Base-by-base conservation (phyloP, 2,888 invertebrate genomes). In the Pinctada fucata region DNA sequence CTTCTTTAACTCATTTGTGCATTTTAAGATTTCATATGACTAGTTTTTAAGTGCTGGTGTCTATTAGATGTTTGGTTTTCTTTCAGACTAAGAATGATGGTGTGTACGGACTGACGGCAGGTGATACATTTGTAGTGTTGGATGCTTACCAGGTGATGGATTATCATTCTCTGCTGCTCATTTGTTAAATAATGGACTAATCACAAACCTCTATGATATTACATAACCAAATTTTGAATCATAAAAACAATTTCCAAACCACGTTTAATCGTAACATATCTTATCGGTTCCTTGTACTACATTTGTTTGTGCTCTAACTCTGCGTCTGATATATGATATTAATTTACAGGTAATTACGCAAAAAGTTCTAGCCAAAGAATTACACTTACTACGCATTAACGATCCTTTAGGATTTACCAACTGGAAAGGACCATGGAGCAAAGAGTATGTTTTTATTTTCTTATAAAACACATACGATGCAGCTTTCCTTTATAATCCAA, bases 1-100 rank as follows among this genome's bases (percentile, higher is more conserved):
- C 31, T 31, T 31, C 31, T 31, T 31, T 31, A 31, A 31, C 31
- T 31, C 31, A 31, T 31, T 31, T 31, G 31, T 31, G 31, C 31
- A 31, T 31, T 31, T 31, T 58, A 58, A 58, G 10, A 8, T 13
- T 58, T 58, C 13, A 58, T 58, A 58, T 10, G 13, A 58, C 13
- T 58, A 58, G 10, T 13, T 58, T 58, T 31, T 31, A 31, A 31
- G 1, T 31, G 31, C 31, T 31, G 31, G 31, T 31, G 65, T n/a
- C n/a, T n/a, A 6, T 65, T 13, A 8, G 13, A 65, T 66, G 8
- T 52, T 52, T 45, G 2, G 31, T 58, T 48, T 10, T 50, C 68
- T 75, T 58, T 16, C 76, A 76, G 76, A 51, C 49, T 45, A 76
- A 66, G 16, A 49, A 65, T 66, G 72, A 76, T 45, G 76, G 76